Base-by-base conservation (phyloP, 2,888 invertebrate genomes). In the Aplocera efformata region DNA sequence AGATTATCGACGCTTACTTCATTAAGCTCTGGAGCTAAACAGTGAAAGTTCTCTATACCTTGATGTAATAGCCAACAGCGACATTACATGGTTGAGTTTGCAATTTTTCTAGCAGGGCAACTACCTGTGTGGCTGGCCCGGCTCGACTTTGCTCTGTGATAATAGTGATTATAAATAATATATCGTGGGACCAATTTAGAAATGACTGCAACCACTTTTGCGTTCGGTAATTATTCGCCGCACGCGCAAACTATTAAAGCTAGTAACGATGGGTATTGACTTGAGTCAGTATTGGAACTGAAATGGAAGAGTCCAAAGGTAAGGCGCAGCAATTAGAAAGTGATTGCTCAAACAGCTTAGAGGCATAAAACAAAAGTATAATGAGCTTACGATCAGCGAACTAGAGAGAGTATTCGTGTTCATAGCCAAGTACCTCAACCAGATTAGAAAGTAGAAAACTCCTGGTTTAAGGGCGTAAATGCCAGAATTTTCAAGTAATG, bases 371-470 rank as follows among this genome's bases (percentile, higher is more conserved):
- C 74, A 79, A 79, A 79, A 79, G 71, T 69, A 22, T 6, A 68
- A 69, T 73, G 62, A 72, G 62, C 61, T 67, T 67, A 61, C 61
- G 63, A 69, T 74, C 67, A 67, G 63, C 56, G 63, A 67, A 63
- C 61, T 71, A 74, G 76, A 78, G 77, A 81, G 72, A 61, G 72
- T 67, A 67, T 67, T 78, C 71, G 70, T 70, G 71, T 67, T 65
- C 67, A 69, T 57, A 70, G 71, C 69, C 72, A 74, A n/a, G n/a
- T n/a, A 78, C 73, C 63, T 69, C 66, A 57, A 63, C 65, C 63
- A 74, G 72, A 79, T 79, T 84, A 83, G 84, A 84, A 85, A 84
- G 84, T 79, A 70, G 79, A 80, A 79, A 79, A 63, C 58, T 53
- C 56, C 53, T 54, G 60, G 53, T 63, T 55, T 58, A 17, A 72